phyloP scores from a whole-genome alignment of 2,113 vertebrate genomes.

The Dicentrarchus labrax region DNA sequence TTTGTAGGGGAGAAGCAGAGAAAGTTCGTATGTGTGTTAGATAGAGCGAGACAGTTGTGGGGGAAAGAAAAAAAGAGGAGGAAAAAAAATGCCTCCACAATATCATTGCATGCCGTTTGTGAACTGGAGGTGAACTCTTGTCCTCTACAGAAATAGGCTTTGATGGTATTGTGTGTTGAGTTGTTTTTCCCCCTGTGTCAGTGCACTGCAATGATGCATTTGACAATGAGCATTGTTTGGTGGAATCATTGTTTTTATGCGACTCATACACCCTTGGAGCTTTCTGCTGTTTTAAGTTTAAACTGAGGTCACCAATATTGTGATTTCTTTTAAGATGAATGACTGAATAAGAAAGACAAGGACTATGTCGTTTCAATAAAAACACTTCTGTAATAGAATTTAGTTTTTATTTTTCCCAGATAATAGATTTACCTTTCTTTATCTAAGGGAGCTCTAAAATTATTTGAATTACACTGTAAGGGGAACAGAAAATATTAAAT shows the following conservation, averaged over 20 bases:
- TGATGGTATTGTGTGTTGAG: slow-evolving; percentile 14
- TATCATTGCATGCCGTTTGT: slow-evolving; percentile 3
- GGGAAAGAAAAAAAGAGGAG: too few species aligned
- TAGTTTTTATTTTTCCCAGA: background rate
- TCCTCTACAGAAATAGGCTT: slow-evolving; percentile 14
- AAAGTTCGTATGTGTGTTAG: background rate
- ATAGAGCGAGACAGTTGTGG: background rate
- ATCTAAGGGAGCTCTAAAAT: background rate
- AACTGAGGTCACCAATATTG: slow-evolving; percentile 8
- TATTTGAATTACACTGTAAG: background rate
- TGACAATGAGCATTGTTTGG: slow-evolving; percentile 19
- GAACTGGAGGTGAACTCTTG: slow-evolving; percentile 37
- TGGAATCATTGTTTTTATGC: slow-evolving; percentile 11
- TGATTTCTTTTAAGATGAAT: background rate
- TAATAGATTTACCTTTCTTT: too few species aligned
- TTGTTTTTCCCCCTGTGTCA: background rate
- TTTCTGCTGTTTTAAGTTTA: slow-evolving; percentile 25
- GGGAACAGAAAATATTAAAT: background rate
- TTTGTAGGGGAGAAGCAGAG: slow-evolving; percentile 17
- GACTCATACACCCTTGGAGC: background rate
- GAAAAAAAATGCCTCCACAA: background rate
- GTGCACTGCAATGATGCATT: background rate
- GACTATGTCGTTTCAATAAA: background rate
- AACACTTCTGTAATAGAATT: background rate
- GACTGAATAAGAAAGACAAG: background rate